phyloP scores from a whole-genome alignment of 2,113 vertebrate species.

The Lanius collurio region DNA sequence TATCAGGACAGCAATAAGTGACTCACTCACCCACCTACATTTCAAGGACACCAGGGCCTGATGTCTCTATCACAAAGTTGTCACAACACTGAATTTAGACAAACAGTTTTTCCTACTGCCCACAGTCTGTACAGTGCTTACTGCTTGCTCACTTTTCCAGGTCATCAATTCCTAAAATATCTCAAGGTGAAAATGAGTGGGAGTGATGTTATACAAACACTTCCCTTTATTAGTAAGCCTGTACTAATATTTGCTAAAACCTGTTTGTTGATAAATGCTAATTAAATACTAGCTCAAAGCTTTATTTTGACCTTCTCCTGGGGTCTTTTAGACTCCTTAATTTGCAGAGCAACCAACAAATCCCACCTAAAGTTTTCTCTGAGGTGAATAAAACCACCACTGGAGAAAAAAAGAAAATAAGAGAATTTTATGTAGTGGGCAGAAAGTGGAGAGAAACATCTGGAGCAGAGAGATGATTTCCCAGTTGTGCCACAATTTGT shows the following conservation, averaged over 20 bases:
- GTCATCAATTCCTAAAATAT: conserved; percentile 34
- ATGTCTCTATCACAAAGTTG: background rate
- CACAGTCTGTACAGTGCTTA: background rate
- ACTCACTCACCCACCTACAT: conserved; percentile 33
- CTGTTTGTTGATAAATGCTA: conserved; percentile 24
- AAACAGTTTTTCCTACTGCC: conserved; percentile 44
- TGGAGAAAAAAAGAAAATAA: background rate
- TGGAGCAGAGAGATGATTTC: background rate
- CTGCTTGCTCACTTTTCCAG: conserved; percentile 24
- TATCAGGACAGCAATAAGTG: conserved; percentile 34
- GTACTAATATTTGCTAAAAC: conserved; percentile 31
- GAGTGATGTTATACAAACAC: background rate
- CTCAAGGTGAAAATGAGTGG: conserved; percentile 46
- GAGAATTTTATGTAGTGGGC: background rate
- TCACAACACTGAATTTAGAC: conserved; percentile 44
- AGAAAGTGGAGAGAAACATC: conserved; percentile 5
- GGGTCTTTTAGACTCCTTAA: background rate
- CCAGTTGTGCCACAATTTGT: background rate
- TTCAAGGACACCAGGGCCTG: conserved; percentile 1
- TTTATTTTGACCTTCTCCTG: background rate
- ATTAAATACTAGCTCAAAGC: conserved; percentile 10
- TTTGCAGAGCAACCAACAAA: background rate
- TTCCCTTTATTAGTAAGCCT: conserved; percentile 12
- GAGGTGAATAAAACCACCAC: background rate
- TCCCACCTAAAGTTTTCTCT: background rate